Conservation (phyloP, 1,140 invertebrate species). For the Procambarus clarkii region DNA sequence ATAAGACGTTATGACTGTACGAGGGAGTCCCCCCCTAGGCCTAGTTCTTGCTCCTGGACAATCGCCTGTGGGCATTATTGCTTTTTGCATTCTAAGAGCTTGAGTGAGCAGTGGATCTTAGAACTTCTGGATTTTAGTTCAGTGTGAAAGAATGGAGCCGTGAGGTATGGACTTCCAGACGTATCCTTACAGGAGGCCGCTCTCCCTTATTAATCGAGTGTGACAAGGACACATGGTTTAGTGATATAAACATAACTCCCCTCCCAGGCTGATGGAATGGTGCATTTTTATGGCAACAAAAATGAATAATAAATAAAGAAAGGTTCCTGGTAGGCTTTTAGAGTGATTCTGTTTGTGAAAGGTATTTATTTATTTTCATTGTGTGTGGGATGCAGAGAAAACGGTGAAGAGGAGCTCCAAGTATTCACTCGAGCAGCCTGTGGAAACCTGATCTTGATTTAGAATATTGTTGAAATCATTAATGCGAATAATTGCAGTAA, state of each 20-base stretch:
- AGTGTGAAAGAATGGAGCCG: slow-evolving; percentile 36
- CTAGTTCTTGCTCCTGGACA: slow-evolving; percentile 52
- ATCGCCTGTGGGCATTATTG: slow-evolving; percentile 63
- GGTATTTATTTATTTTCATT: slow-evolving; percentile 50
- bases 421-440: slow-evolving; percentile 6
- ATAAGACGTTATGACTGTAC: slow-evolving; percentile 30
- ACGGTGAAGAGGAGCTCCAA: not conserved
- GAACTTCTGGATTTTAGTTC: slow-evolving; percentile 36
- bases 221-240: slow-evolving; percentile 31
- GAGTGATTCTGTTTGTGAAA: slow-evolving; percentile 44
- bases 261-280: slow-evolving; percentile 42
- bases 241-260: slow-evolving; percentile 22
- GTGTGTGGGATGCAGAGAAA: not conserved
- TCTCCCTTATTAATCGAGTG: slow-evolving; percentile 38
- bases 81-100: slow-evolving; percentile 55
- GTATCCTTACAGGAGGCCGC: slow-evolving; percentile 41
- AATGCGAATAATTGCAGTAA: slow-evolving; percentile 16
- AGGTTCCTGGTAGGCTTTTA: slow-evolving; percentile 61
- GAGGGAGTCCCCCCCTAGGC: slow-evolving; percentile 24
- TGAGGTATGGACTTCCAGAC: slow-evolving; percentile 57
- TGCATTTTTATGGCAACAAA: slow-evolving; percentile 39
- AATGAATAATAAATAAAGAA: not conserved
- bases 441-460: slow-evolving; percentile 24
- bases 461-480: slow-evolving; percentile 13
- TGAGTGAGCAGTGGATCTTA: slow-evolving; percentile 61